Percentiles rank a stretch among this genome's conserved stretches.
phyloP scores from a whole-genome alignment of 1,140 invertebrate genomes.

The Plutomurus gul region DNA sequence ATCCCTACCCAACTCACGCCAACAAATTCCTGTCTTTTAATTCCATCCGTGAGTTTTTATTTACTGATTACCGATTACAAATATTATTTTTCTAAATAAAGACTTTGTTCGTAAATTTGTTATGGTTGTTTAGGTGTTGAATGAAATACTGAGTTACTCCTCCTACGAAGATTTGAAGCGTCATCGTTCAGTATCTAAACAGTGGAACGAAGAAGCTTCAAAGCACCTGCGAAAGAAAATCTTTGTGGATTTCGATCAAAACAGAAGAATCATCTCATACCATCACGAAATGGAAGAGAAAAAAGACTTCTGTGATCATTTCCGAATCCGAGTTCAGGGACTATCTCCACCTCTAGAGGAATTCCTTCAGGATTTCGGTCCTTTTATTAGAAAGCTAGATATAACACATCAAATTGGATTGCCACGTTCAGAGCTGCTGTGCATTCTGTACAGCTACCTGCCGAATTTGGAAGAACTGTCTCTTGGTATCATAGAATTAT shows the following conservation, averaged over 20 bases:
- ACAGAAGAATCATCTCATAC: not conserved
- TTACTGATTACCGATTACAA: too few species aligned
- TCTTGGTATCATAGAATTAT: not conserved
- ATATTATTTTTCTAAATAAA: not conserved
- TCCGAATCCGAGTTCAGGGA: not conserved
- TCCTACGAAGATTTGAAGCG: not conserved
- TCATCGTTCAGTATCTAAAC: not conserved
- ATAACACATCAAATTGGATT: not conserved
- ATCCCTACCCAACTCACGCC: too few species aligned
- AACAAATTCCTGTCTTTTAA: too few species aligned
- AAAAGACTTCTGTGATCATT: not conserved
- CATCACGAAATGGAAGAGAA: not conserved
- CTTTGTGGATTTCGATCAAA: not conserved
- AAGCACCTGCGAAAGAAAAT: not conserved
- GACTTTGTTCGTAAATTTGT: not conserved
- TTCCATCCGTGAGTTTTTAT: too few species aligned
- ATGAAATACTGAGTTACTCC: constrained; percentile 9
- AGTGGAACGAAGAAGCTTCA: constrained; percentile 1
- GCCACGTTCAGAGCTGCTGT: not conserved
- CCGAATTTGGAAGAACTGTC: not conserved
- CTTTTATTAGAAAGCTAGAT: not conserved
- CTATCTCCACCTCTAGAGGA: not conserved
- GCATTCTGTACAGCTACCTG: not conserved
- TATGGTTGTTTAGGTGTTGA: not conserved
- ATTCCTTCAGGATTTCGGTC: not conserved